Evolutionary conservation across 1,140 invertebrate species (phyloP), one percentile per base, ranked within the genome.

Genomic region (Andricus grossulariae): DNA sequence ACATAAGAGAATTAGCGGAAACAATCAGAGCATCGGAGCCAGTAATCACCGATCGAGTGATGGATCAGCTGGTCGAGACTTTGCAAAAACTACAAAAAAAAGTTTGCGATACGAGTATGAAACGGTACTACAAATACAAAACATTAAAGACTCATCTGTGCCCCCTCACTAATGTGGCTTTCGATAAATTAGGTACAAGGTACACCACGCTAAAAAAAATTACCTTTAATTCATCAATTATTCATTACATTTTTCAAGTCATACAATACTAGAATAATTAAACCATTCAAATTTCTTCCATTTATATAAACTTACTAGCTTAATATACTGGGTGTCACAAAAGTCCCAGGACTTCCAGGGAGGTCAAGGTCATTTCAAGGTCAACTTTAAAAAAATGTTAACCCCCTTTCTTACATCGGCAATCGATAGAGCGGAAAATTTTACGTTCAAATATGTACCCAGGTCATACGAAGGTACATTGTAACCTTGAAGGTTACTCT

Each of bases 151-250:
- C 95, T 0, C 96, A 97, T 89, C 93, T 96, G 25, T 89, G 97
- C 60, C 96, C 96, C 13, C 87, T 97, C 3, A 97, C 96, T 7
- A 96, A 96, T 90, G 94, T 96, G 13, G 93, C 94, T 57, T 95
- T 96, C 85, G 88, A 90, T 88, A 91, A 92, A 89, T 77, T 89
- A 88, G 89, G 90, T 88, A 91, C 90, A 88, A 89, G 88, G 90
- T 90, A 89, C 83, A 84, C 25, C 45, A 60, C 12, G 52, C 52
- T 50, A 70, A 50, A 71, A 21, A 78, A 74, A 32, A 60, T 45
- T 57, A 32, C 13, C 11, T 12, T 8, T 49, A 73, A 57, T 57
- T 45, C 39, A 49, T 18, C 6, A 73, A 8, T 55, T 32, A 45
- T 39, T 10, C 32, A 55, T 73, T 52, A 21, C 1, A 8, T 54